phyloP scores from a whole-genome alignment of 2,797 vertebrate species.

The Pipistrellus pygmaeus region DNA sequence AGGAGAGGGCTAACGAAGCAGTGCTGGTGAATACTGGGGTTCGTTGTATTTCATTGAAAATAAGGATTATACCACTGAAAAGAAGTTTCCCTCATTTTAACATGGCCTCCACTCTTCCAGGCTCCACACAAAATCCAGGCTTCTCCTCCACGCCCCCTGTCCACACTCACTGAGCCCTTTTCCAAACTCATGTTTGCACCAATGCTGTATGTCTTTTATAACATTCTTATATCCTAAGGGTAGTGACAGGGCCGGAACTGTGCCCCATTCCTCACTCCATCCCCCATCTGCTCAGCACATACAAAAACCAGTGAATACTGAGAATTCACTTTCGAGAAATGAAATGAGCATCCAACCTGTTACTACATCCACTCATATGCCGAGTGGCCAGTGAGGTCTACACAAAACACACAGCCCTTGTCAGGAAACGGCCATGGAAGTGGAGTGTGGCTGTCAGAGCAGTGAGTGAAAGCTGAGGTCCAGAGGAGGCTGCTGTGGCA shows the following conservation, averaged over 20 bases:
- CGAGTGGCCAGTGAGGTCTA: background rate
- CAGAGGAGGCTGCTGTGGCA: background rate
- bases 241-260: background rate
- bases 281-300: background rate
- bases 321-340: background rate
- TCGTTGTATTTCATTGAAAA: background rate
- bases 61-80: background rate
- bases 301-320: background rate
- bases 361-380: background rate
- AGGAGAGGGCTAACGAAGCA: background rate
- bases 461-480: background rate
- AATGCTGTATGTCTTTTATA: background rate
- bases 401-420: background rate
- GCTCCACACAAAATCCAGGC: background rate
- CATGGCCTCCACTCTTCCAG: background rate
- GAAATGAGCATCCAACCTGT: background rate
- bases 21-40: background rate
- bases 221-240: background rate
- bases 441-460: background rate
- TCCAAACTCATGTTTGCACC: background rate
- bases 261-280: background rate
- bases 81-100: background rate
- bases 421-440: background rate
- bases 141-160: too few species aligned
- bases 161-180: background rate